phyloP scores from a whole-genome alignment of 2,797 vertebrate species.

The Valencia hispanica region DNA sequence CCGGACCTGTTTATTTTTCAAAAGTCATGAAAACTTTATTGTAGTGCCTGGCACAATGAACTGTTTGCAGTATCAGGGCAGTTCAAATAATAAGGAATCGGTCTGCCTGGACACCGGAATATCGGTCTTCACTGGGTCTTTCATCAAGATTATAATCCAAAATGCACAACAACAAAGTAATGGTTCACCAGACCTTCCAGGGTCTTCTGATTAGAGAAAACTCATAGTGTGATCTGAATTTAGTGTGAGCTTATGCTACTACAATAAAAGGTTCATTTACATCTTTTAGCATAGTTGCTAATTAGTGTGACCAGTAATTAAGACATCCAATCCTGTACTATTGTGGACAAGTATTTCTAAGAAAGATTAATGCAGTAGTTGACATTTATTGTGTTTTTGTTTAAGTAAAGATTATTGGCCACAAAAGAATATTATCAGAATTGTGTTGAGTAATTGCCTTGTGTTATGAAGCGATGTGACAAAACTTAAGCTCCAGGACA shows the following conservation, averaged over 20 bases:
- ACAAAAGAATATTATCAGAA: conserved; percentile 17
- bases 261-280: neutral
- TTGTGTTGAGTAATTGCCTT: conserved; percentile 29
- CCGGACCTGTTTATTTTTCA: neutral
- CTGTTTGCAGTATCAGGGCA: neutral
- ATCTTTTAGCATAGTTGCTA: neutral
- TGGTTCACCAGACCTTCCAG: neutral
- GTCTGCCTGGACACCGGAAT: neutral
- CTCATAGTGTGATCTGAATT: too few relatives aligned
- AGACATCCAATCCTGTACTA: neutral
- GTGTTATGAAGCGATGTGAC: conserved; percentile 39
- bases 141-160: too few relatives aligned
- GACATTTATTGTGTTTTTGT: neutral
- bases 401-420: conserved; percentile 13
- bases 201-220: too few relatives aligned
- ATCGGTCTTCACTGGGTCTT: too few relatives aligned
- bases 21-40: neutral
- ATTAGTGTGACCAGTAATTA: neutral
- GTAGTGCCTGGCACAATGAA: neutral
- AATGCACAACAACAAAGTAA: neutral
- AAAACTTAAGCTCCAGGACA: conserved; percentile 33
- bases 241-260: neutral
- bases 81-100: neutral
- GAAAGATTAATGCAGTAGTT: neutral
- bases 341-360: neutral